Conservation (phyloP, 2,113 vertebrate species). For the Monarcha castaneiventris region DNA sequence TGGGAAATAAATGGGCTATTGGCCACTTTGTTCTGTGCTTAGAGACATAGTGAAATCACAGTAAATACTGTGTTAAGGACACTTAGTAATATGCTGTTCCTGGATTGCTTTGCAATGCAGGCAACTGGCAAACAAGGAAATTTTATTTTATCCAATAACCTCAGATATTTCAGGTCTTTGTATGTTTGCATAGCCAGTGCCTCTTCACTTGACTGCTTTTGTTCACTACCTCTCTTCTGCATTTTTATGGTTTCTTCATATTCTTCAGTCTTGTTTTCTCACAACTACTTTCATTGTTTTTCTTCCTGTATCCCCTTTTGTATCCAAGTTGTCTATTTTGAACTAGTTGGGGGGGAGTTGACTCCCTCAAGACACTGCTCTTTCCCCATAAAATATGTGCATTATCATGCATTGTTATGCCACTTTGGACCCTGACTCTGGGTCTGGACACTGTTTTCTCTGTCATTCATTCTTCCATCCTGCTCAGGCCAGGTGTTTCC, state of each 20-base stretch:
- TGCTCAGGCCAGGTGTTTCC: background rate
- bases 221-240: background rate
- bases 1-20: background rate
- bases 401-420: background rate
- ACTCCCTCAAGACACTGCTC: background rate
- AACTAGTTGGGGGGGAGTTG: too few relatives aligned
- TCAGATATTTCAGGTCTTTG: background rate
- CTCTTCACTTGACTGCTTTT: background rate
- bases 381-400: background rate
- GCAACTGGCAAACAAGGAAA: background rate
- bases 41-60: background rate
- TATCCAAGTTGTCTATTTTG: background rate
- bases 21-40: background rate
- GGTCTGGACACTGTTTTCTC: background rate
- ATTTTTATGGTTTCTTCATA: background rate
- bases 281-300: fast-evolving
- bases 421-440: background rate
- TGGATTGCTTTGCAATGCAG: background rate
- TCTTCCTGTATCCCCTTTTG: background rate
- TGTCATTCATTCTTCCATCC: background rate
- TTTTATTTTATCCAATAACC: background rate
- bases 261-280: background rate
- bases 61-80: background rate
- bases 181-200: background rate
- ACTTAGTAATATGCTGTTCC: background rate